These are phyloP conservation scores for Xiphorhynchus erythropygius DNA, from an alignment of 2,797 vertebrate genomes.

Conservation along the genomic window DNA sequence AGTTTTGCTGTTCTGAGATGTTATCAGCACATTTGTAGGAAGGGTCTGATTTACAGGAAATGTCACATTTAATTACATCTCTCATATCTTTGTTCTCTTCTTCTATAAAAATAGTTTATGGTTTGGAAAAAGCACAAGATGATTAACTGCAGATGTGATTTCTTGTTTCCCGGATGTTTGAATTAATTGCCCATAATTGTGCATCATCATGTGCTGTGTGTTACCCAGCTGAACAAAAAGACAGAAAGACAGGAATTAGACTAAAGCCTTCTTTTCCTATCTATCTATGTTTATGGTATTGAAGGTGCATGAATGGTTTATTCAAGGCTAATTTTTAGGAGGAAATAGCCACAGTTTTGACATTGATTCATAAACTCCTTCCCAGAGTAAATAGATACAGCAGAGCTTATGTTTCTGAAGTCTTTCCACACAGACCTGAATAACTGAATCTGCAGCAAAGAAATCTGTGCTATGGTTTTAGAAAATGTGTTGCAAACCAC, in stretches of 20 bases:
- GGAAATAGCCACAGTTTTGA: neutral
- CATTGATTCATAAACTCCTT: neutral
- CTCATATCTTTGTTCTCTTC: neutral
- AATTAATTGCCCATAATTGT: constrained; percentile 35
- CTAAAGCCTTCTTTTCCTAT: neutral
- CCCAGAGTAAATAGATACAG: neutral
- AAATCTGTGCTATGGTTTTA: neutral
- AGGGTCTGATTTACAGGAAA: constrained; percentile 17
- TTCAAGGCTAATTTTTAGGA: neutral
- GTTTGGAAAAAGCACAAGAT: constrained; percentile 29
- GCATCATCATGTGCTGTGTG: neutral
- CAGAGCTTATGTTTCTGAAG: neutral
- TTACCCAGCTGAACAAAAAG: constrained; percentile 11
- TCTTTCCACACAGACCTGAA: neutral
- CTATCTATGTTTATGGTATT: neutral
- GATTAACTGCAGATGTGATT: constrained; percentile 50
- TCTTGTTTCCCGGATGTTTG: constrained; percentile 29
- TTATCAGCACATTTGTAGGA: neutral
- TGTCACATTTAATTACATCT: constrained; percentile 23
- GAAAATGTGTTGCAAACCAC: neutral
- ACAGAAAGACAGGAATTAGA: neutral
- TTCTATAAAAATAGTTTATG: neutral
- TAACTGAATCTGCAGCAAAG: neutral
- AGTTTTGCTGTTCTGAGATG: neutral
- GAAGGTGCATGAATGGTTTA: neutral